phyloP scores from a whole-genome alignment of 1,140 invertebrate genomes.

The Drosophila elegans region DNA sequence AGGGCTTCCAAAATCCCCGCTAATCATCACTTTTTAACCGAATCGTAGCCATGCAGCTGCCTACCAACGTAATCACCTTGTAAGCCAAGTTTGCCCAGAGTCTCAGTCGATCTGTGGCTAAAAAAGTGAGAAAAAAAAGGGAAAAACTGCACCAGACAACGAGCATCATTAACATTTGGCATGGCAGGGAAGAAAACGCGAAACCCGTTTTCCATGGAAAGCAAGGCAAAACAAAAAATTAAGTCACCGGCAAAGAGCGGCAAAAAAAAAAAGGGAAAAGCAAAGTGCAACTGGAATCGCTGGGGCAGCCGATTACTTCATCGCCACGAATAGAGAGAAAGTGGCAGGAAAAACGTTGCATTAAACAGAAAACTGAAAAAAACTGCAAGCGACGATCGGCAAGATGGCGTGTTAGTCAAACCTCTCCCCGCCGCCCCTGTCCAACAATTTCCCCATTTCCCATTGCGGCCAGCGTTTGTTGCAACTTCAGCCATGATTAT shows the following conservation, averaged over 20 bases:
- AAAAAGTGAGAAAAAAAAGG: constrained; percentile 5
- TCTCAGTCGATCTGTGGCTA: constrained; percentile 11
- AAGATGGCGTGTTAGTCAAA: constrained; percentile 66
- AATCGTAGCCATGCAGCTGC: background rate
- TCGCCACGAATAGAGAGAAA: constrained; percentile 70
- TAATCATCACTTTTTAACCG: constrained; percentile 13
- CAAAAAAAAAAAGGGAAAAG: constrained; percentile 9
- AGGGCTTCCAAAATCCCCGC: constrained; percentile 36
- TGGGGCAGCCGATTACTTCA: constrained; percentile 66
- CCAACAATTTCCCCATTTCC: constrained; percentile 75
- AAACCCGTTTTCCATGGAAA: constrained; percentile 69
- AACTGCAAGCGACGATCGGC: constrained; percentile 35
- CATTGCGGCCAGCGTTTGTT: constrained; percentile 71
- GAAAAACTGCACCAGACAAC: constrained; percentile 18
- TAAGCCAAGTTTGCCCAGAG: constrained; percentile 39
- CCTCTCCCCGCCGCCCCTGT: background rate
- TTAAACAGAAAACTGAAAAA: constrained; percentile 15
- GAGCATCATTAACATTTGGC: constrained; percentile 42
- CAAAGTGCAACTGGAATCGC: constrained; percentile 22
- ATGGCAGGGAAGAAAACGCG: constrained; percentile 53
- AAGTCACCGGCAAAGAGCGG: constrained; percentile 63
- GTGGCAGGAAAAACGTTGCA: constrained; percentile 72
- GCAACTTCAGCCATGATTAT: constrained; percentile 83
- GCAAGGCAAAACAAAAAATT: constrained; percentile 63
- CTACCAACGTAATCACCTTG: constrained; percentile 40